Base-by-base conservation (phyloP, 2,797 vertebrate species). In the Gambelia wislizenii region DNA sequence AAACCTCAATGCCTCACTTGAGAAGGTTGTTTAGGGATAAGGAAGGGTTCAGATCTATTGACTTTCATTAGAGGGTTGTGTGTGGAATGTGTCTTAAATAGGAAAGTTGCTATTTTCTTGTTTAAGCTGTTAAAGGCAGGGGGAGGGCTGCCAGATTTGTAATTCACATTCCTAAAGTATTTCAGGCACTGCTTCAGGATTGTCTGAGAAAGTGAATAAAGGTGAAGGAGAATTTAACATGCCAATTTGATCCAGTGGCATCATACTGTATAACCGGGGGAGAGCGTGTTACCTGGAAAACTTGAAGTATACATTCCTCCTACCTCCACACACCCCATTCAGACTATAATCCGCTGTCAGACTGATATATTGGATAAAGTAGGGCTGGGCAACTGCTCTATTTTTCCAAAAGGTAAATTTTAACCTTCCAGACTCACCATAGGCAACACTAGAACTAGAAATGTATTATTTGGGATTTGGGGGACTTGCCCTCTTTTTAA, bases 1-100 rank as follows among this genome's bases (percentile, higher is more conserved):
- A 76, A 83, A 88, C 54, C 87, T 83, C 84, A 89, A 69, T n/a
- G 89, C 90, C 61, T 87, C 87, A 84, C 91, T 92, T 95, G 79
- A 90, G 90, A 84, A 86, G 93, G 94, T 95, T 95, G 93, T 1
- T 0, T 89, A 89, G 92, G 94, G 95, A 95, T 93, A 96, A 86
- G 86, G 52, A 86, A 89, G 42, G 47, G 80, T 85, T 67, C 85
- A 93, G 91, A 92, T 93, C 89, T 90, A 82, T 88, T 91, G 89
- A 82, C 85, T 91, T 84, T 25, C 81, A 18, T 89, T 86, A 83
- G 16, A 89, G 85, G 76, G 52, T 78, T 76, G 54, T 76, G 54
- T n/a, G 87, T 89, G 49, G 76, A 87, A 0, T 83, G 36, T 93
- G 77, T 2, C 44, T 72, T 69, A 44, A 69, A 87, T 91, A 87